Evolutionary conservation across 2,797 vertebrate genomes (phyloP), one percentile per base, ranked within the genome.

Genomic region (Coranthus polyacanthus): DNA sequence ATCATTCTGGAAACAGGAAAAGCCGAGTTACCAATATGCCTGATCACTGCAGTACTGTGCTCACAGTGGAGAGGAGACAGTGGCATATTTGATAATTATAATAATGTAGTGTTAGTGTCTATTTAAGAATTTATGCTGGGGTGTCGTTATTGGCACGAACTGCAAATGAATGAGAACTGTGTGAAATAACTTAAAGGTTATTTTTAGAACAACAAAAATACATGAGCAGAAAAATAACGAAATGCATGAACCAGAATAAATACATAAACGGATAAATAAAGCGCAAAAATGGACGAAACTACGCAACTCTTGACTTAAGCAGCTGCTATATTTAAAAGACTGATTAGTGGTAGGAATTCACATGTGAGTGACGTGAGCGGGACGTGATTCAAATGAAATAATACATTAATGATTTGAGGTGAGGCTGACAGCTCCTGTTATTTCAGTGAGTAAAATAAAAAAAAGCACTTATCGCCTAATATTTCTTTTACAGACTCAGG

Each of bases 1-100:
- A 46, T 59, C 29, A 53, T 70, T 66, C 47, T 62, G 15, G 56
- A 68, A 57, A 64, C 56, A 62, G 29, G 21, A 39, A 52, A 54
- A 36, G 15, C n/a, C n/a, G n/a, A n/a, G n/a, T n/a, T n/a, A n/a
- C n/a, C n/a, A 47, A 6, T 36, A 12, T 34, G 8, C 12, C n/a
- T 56, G 10, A 41, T 53, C n/a, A 20, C 49, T 18, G 20, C 45
- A 21, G 36, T 29, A 52, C 11, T 50, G 26, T 36, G 5, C 26
- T 71, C 41, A 38, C 10, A 20, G 10, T 37, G 20, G 9, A 12
- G 12, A 36, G n/a, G 20, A 12, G 12, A 44, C 16, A 13, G 13
- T 12, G 22, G 3, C 8, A 24, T 43, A 24, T 7, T 32, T 32
- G 8, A 5, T 32, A 32, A 32, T 32, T 1, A 32, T 32, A 32